phyloP scores from a whole-genome alignment of 2,888 invertebrate species.

The Chouioia cunea region DNA sequence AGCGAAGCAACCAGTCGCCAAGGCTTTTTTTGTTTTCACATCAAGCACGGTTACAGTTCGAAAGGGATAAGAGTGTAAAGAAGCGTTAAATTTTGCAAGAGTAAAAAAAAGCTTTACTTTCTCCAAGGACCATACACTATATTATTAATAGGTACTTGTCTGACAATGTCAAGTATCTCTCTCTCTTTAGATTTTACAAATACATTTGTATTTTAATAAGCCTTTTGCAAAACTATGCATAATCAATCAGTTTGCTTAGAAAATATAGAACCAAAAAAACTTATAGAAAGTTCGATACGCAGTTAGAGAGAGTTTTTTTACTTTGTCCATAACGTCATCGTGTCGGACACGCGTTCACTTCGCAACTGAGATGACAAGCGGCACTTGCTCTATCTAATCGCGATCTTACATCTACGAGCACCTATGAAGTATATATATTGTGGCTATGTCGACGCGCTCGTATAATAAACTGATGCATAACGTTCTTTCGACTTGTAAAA shows the following conservation, averaged over 20 bases:
- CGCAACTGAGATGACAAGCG: conserved; percentile 30
- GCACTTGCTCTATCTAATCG: conserved; percentile 34
- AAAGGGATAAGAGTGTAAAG: conserved; percentile 26
- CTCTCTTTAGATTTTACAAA: too few species aligned
- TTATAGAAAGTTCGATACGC: too few species aligned
- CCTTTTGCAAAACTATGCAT: too few species aligned
- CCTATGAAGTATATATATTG: conserved; percentile 12
- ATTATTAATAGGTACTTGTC: conserved; percentile 44
- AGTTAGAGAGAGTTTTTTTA: too few species aligned
- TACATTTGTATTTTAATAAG: too few species aligned
- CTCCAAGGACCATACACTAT: conserved; percentile 38
- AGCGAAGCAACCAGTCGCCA: too few species aligned
- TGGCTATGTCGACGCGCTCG: conserved; percentile 32
- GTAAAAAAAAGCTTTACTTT: conserved; percentile 41
- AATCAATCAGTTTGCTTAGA: too few species aligned
- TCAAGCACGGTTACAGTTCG: conserved; percentile 32
- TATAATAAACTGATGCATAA: conserved; percentile 17
- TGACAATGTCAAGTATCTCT: conserved; percentile 41
- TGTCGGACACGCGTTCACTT: conserved; percentile 13
- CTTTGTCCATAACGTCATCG: conserved; percentile 2
- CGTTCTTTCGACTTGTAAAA: background rate
- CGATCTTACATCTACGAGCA: conserved; percentile 28
- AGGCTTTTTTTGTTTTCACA: conserved; percentile 10
- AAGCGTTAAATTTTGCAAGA: conserved; percentile 45
- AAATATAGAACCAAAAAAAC: too few species aligned